These are phyloP conservation scores for Brenthis daphne DNA, from an alignment of 2,888 invertebrate species.

Conservation along the genomic window DNA sequence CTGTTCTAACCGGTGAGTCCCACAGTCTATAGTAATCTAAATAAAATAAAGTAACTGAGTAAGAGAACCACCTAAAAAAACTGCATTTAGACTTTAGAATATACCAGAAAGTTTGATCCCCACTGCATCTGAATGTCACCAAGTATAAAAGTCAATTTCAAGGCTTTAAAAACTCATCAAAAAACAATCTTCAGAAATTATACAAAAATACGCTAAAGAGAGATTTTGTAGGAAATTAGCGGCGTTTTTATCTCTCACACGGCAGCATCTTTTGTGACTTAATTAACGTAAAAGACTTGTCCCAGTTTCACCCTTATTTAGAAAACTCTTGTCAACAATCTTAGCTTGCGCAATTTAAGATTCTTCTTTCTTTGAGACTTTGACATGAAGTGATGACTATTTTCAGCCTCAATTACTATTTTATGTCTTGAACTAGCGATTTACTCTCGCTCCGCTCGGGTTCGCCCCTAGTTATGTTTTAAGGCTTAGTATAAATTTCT, in stretches of 20 bases:
- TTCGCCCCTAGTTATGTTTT: no score
- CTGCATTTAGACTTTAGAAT: no score
- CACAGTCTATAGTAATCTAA: no score
- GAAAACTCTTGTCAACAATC: constrained; percentile 6
- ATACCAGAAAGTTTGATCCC: no score
- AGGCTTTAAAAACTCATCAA: background rate
- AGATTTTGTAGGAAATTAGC: constrained; percentile 4
- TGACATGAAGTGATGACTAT: background rate
- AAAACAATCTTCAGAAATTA: background rate
- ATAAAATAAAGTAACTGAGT: no score
- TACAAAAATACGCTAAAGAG: constrained; percentile 5
- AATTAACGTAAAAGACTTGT: constrained; percentile 21
- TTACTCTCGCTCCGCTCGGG: no score
- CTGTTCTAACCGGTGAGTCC: no score
- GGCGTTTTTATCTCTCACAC: constrained; percentile 11
- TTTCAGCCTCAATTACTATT: no score
- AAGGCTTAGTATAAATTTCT: no score
- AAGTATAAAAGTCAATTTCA: background rate
- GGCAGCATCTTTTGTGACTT: constrained; percentile 22
- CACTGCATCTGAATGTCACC: background rate
- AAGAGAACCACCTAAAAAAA: no score
- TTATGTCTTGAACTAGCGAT: no score
- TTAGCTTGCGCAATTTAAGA: constrained; percentile 10
- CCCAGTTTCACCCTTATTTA: constrained; percentile 12
- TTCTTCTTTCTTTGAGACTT: constrained; percentile 1